A percentile compares a stretch with the other conserved stretches of the same genome.
Evolutionary conservation across 2,888 invertebrate genomes (phyloP).

Genomic region (Synanthedon vespiformis): DNA sequence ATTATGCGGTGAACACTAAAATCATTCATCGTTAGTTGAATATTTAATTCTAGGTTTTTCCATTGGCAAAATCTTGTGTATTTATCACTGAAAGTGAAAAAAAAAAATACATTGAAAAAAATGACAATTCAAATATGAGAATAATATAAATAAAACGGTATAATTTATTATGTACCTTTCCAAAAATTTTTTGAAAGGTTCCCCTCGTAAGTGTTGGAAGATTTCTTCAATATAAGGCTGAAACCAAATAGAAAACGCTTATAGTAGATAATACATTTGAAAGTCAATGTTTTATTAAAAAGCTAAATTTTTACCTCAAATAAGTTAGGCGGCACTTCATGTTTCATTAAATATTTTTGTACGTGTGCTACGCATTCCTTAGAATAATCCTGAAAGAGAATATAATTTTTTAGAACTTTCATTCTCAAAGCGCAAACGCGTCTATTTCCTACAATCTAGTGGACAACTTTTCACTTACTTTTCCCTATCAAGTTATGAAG

Average conservation of each 20-base stretch:
- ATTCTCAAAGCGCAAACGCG: neutral
- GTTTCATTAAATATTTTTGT: slow-evolving; percentile 96
- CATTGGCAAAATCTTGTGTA: slow-evolving; percentile 99
- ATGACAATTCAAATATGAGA: slow-evolving; percentile 4
- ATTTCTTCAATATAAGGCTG: slow-evolving; percentile 99
- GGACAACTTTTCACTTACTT: neutral
- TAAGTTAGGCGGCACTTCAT: slow-evolving; percentile 95
- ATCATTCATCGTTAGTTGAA: slow-evolving; percentile 99
- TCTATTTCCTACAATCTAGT: neutral
- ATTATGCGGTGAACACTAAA: slow-evolving; percentile 99
- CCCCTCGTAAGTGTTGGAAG: slow-evolving; percentile 95
- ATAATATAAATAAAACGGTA: slow-evolving; percentile 1
- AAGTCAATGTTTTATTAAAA: neutral
- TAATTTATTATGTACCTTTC: slow-evolving; percentile 82
- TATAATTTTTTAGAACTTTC: neutral
- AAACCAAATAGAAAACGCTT: slow-evolving; percentile 34
- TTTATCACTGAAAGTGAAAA: slow-evolving; percentile 85
- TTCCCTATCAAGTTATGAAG: neutral
- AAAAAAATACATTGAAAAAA: neutral
- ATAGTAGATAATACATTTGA: neutral
- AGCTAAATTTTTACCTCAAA: slow-evolving; percentile 83
- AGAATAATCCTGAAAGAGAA: slow-evolving; percentile 89
- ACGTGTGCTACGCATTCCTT: slow-evolving; percentile 97
- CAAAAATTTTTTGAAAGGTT: slow-evolving; percentile 97
- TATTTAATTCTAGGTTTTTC: slow-evolving; percentile 99